phyloP scores from a whole-genome alignment of 2,797 vertebrate genomes.

The Alcedo atthis region DNA sequence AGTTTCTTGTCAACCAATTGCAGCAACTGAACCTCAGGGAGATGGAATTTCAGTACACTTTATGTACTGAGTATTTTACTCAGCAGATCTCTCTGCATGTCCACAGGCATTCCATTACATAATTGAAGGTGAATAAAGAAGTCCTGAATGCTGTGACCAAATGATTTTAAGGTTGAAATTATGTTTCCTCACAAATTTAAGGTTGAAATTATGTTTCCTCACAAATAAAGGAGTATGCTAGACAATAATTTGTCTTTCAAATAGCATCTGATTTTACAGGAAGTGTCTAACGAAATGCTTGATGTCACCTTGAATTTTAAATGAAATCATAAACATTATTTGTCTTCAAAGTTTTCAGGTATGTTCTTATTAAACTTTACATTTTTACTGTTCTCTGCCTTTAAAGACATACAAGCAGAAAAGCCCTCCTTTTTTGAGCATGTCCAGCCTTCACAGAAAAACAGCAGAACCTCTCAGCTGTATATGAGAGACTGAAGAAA shows the following conservation, averaged over 20 bases:
- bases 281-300: not conserved
- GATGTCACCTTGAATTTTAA: conserved; percentile 6
- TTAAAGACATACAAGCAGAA: not conserved
- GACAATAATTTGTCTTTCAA: not conserved
- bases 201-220: not conserved
- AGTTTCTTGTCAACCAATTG: conserved; percentile 10
- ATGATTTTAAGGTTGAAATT: not conserved
- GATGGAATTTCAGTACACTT: not conserved
- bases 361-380: not conserved
- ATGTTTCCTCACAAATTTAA: not conserved
- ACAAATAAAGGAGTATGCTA: not conserved
- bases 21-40: not conserved
- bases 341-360: not conserved
- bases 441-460: not conserved
- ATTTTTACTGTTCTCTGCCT: not conserved
- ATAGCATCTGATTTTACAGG: not conserved
- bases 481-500: not conserved
- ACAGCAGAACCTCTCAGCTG: not conserved
- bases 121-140: conserved; percentile 13
- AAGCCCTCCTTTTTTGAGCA: not conserved
- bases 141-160: not conserved
- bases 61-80: not conserved
- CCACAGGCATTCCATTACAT: not conserved
- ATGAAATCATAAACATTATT: not conserved
- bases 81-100: not conserved